phyloP scores from a whole-genome alignment of 2,113 vertebrate species.

The Ptychochromis oligacanthus region DNA sequence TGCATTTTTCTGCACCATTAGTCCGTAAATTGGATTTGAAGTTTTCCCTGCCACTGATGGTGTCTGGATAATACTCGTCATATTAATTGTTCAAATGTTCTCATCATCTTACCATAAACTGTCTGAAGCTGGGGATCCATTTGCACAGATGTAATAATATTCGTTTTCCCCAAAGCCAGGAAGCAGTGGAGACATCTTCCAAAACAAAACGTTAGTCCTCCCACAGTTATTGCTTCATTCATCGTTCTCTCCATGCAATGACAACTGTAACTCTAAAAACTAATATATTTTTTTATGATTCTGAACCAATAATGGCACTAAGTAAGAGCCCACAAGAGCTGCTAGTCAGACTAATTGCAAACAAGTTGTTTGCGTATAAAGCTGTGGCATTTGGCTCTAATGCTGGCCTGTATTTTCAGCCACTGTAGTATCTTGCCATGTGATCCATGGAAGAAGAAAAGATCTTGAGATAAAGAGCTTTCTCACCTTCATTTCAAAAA shows the following conservation, averaged over 20 bases:
- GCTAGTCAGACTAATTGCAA: slow-evolving; percentile 30
- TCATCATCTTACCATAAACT: slow-evolving; percentile 35
- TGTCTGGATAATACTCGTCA: slow-evolving; percentile 13
- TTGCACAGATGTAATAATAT: slow-evolving; percentile 39
- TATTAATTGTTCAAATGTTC: slow-evolving; percentile 50
- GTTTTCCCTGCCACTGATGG: slow-evolving; percentile 19
- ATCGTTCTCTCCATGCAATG: slow-evolving; percentile 20
- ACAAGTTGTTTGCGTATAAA: neutral
- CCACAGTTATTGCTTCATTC: slow-evolving; percentile 48
- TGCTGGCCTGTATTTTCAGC: slow-evolving; percentile 13
- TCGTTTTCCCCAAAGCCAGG: slow-evolving; percentile 27
- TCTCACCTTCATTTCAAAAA: too few relatives aligned
- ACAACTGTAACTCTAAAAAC: slow-evolving; percentile 34
- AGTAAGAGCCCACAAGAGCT: slow-evolving; percentile 32
- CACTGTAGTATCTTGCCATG: neutral
- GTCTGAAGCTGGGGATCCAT: slow-evolving; percentile 53
- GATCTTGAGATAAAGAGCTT: neutral
- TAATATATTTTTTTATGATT: slow-evolving; percentile 58
- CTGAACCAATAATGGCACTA: slow-evolving; percentile 20
- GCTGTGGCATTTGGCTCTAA: neutral
- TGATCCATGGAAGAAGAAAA: neutral
- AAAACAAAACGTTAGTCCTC: slow-evolving; percentile 44
- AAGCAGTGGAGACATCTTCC: slow-evolving; percentile 28
- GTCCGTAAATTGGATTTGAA: slow-evolving; percentile 54
- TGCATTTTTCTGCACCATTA: slow-evolving; percentile 40